Evolutionary conservation across 2,888 invertebrate genomes (phyloP), one percentile per base, ranked within the genome.

Genomic region (Lapara coniferarum): DNA sequence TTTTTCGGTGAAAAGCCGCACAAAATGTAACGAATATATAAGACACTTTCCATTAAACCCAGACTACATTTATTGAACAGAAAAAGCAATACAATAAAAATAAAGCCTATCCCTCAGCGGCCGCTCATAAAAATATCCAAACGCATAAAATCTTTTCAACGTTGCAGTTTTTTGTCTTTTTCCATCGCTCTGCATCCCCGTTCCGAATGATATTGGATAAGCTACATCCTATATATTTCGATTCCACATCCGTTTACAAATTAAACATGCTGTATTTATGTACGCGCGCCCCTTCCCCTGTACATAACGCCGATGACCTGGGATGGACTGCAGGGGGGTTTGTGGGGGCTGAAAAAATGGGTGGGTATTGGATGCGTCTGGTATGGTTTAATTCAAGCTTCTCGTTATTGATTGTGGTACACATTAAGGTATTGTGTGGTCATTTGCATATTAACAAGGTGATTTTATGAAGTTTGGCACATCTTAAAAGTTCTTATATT

Each of bases 181-280:
- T 75, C 68, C 71, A 69, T 72, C 66, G 71, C 71, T 75, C 73
- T 84, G 84, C 86, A 83, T 81, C 84, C 81, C 82, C 81, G 80
- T 75, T 78, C 83, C 75, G 74, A 73, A 78, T 72, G 82, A 84
- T 86, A 85, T 85, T 81, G 83, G 81, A 82, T 85, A 85, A 85
- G 80, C 82, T 80, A 78, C 76, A 81, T 84, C 78, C 78, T 86
- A 86, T 88, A 89, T 87, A 82, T 84, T 81, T 82, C 81, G 83
- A 86, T 89, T 81, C 63, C 85, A 85, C 83, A 85, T 85, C 83
- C 86, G 88, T 88, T 87, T 88, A 91, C 90, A 92, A 92, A 92
- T 93, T 91, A 92, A 92, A 90, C 88, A 89, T 83, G 83, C 85
- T 78, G 82, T 80, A 74, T 82, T 79, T 78, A 79, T 78, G 78